phyloP scores from a whole-genome alignment of 1,140 invertebrate species.

The Rhizoglyphus robini region DNA sequence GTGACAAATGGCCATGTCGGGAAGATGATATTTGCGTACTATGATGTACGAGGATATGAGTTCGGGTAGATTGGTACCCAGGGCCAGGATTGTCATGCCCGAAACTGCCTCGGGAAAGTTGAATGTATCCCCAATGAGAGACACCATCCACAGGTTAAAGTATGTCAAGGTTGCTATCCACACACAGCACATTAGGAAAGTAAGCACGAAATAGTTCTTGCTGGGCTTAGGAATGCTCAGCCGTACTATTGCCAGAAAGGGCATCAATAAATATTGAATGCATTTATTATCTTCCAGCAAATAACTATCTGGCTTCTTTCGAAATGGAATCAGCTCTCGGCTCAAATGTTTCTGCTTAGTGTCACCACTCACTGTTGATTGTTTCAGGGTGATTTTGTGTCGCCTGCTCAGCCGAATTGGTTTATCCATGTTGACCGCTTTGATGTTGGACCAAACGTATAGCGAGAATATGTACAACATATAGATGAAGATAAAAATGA shows the following conservation, averaged over 20 bases:
- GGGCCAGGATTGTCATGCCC: constrained; percentile 27
- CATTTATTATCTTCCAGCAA: neutral
- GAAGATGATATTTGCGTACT: constrained; percentile 26
- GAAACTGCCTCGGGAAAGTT: constrained; percentile 26
- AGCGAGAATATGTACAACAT: neutral
- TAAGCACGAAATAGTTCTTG: neutral
- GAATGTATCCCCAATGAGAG: constrained; percentile 26
- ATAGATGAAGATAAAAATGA: constrained; percentile 9
- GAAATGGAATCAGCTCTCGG: neutral
- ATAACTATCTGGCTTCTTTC: neutral
- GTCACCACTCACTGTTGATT: neutral
- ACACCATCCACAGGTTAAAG: constrained; percentile 21
- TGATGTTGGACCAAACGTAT: constrained; percentile 3
- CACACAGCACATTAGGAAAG: neutral
- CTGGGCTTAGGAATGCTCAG: neutral
- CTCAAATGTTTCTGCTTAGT: neutral
- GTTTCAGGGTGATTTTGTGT: neutral
- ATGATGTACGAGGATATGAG: constrained; percentile 26
- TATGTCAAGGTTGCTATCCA: constrained; percentile 6
- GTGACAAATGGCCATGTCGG: constrained; percentile 62
- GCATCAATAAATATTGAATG: neutral
- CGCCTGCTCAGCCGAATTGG: neutral
- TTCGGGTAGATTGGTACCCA: constrained; percentile 28
- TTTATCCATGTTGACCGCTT: no score
- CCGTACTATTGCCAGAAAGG: neutral